Evolutionary conservation across 2,888 invertebrate genomes (phyloP).

Genomic region (Ischnura elegans): DNA sequence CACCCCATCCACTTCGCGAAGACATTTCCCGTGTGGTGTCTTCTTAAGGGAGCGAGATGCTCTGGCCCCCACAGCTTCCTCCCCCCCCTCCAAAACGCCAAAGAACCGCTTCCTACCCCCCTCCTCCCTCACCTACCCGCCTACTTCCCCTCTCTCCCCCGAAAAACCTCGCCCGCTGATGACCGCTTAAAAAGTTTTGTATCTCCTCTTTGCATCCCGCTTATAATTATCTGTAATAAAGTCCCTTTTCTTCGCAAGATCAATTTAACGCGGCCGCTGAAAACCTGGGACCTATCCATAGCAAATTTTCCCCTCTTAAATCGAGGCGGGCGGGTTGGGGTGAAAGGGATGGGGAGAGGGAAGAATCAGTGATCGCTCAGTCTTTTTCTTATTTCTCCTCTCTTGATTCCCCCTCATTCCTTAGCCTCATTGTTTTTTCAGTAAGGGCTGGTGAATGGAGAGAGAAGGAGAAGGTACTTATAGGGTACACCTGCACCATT

Average conservation of each 20-base stretch:
- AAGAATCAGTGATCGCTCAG: background rate
- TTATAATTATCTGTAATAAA: conserved; percentile 67
- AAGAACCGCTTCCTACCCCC: background rate
- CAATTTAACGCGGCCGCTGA: conserved; percentile 64
- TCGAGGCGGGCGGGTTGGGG: background rate
- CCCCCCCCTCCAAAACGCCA: background rate
- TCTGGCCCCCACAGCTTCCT: background rate
- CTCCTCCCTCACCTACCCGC: background rate
- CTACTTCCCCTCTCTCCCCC: background rate
- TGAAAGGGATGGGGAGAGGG: background rate
- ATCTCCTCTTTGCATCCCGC: conserved; percentile 51
- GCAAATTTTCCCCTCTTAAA: conserved; percentile 63
- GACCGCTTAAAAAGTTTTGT: conserved; percentile 64
- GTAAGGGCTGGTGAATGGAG: background rate
- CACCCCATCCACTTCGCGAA: conserved; percentile 56
- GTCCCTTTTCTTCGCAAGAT: conserved; percentile 66
- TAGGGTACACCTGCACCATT: no score
- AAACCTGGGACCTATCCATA: conserved; percentile 62
- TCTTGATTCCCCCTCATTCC: background rate
- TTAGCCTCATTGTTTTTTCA: background rate
- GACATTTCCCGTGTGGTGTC: conserved; percentile 53
- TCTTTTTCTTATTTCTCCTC: background rate
- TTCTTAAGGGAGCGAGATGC: background rate
- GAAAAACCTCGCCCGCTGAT: conserved; percentile 24
- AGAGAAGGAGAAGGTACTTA: no score